Base-by-base conservation (phyloP, 1,140 invertebrate species). In the Papilio helenus region DNA sequence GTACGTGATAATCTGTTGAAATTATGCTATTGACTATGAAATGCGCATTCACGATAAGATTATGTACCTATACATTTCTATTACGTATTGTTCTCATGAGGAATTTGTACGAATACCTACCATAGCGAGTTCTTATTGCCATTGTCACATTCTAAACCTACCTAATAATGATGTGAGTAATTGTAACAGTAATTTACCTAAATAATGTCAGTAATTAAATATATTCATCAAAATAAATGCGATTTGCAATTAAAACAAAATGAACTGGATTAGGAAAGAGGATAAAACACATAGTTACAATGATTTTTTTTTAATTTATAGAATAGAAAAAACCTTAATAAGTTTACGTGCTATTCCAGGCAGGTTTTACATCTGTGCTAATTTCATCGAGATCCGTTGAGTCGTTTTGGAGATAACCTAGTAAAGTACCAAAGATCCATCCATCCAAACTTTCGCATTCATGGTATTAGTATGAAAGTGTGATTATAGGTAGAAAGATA, bases 1-100 rank as follows among this genome's bases (percentile, higher is more conserved):
- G 72, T 74, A 80, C 83, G 80, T 84, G 83, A 84, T 73, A 74
- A 12, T 23, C 44, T 84, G 82, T 73, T 71, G 83, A 79, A 84
- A 83, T 79, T 80, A 76, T 46, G 49, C 79, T 65, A 61, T 80
- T 51, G 14, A 44, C 80, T 79, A 77, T 79, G 79, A 85, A 82
- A 83, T 82, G 80, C 81, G 79, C 68, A 79, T 83, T 80, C 42
- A 65, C 73, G 79, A 83, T 82, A 85, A 80, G 49, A 78, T 79
- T 58, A 74, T 74, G 42, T 72, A 46, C 3, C 10, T 46, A 39
- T 72, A 42, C 61, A 68, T 68, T 74, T 74, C 42, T 74, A 74
- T 74, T 74, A 74, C 72, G 72, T 46, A 74, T 49, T 44, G 72
- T 74, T 26, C 26, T 29, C 23, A 34, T 29, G 61, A 34, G 26